phyloP scores from a whole-genome alignment of 2,888 invertebrate species.

The Agriopis marginaria region DNA sequence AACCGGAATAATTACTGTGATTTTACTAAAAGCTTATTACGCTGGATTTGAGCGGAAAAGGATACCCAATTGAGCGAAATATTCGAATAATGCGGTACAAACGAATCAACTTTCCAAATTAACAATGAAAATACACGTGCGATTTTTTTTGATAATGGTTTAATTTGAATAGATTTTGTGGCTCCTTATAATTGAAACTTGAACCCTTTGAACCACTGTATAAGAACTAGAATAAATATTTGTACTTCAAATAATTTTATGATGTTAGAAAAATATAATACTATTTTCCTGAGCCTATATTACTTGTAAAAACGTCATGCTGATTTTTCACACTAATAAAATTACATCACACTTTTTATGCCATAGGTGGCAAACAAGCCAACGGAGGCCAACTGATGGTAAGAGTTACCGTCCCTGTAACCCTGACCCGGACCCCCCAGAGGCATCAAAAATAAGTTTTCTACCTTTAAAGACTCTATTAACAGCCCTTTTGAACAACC shows the following conservation, averaged over 20 bases:
- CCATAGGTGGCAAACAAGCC: no score
- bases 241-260: not conserved
- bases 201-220: not conserved
- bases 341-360: no score
- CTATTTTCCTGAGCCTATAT: no score
- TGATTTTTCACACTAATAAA: no score
- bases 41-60: slow-evolving; percentile 14
- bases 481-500: no score
- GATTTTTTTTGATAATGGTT: not conserved
- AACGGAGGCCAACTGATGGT: no score
- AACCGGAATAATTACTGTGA: slow-evolving; percentile 29
- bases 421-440: no score
- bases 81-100: slow-evolving; percentile 4
- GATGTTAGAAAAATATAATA: no score
- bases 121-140: slow-evolving; percentile 8
- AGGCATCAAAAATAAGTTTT: no score
- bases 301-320: no score
- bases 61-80: slow-evolving; percentile 26
- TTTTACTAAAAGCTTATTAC: slow-evolving; percentile 31
- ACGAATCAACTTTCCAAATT: slow-evolving; percentile 8
- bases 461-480: no score
- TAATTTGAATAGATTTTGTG: not conserved
- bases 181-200: not conserved
- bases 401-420: no score
- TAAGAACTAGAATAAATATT: not conserved